Conservation (phyloP, 2,888 invertebrate genomes). For the Elysia crispata region DNA sequence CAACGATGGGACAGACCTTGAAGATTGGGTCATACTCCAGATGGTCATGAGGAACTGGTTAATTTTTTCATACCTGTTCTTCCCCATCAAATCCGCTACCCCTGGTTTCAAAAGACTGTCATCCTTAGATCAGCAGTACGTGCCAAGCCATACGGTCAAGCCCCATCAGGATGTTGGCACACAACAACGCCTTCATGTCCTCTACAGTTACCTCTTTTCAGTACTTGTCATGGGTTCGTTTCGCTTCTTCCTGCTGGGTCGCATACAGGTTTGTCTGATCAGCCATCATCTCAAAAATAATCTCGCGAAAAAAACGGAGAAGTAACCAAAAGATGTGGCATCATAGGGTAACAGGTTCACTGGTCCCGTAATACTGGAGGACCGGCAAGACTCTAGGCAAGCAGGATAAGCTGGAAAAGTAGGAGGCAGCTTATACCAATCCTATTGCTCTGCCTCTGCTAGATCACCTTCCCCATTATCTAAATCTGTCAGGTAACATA, state of each 20-base stretch:
- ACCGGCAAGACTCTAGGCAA: too few relatives aligned
- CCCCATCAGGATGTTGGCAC: neutral
- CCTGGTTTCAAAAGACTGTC: neutral
- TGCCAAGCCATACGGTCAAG: neutral
- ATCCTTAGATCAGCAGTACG: neutral
- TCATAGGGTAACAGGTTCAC: neutral
- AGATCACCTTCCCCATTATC: too few relatives aligned
- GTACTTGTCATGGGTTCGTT: neutral
- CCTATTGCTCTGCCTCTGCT: too few relatives aligned
- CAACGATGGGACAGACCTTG: slow-evolving; percentile 12
- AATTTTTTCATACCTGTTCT: slow-evolving; percentile 1
- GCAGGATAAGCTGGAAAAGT: too few relatives aligned
- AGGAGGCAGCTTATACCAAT: too few relatives aligned
- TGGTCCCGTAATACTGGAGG: too few relatives aligned
- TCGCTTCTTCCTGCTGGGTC: neutral
- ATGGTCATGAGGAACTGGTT: neutral
- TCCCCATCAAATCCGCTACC: neutral
- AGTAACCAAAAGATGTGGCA: neutral
- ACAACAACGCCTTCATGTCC: neutral
- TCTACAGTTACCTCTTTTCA: neutral
- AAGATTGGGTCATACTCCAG: neutral
- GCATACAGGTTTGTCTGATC: slow-evolving; percentile 1
- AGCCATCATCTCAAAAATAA: neutral
- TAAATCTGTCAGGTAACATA: too few relatives aligned
- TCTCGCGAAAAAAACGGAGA: neutral